Evolutionary conservation across 2,797 vertebrate genomes (phyloP).

Genomic region (Liparis tanakae): DNA sequence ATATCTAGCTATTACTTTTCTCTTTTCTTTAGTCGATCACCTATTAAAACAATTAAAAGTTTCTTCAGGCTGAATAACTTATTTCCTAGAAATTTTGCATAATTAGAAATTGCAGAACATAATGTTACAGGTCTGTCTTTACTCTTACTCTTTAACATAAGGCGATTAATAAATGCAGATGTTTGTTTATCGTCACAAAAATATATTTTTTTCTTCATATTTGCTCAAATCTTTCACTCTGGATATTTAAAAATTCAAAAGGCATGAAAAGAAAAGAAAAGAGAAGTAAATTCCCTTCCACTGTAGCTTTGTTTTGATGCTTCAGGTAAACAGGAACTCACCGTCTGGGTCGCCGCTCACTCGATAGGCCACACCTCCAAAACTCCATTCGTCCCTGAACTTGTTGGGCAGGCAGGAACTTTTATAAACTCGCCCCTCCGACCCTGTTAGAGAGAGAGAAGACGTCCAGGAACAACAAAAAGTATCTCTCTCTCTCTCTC

Average conservation of each 20-base stretch:
- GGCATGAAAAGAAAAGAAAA: background rate
- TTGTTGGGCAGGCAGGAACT: conserved; percentile 92
- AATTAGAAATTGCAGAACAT: background rate
- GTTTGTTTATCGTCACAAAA: background rate
- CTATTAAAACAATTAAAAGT: background rate
- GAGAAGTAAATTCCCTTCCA: background rate
- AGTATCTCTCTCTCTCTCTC: too few species aligned
- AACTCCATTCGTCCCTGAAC: conserved; percentile 90
- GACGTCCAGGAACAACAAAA: too few species aligned
- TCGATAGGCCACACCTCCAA: conserved; percentile 89
- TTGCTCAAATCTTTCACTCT: background rate
- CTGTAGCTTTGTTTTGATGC: background rate
- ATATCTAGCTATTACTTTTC: too few species aligned
- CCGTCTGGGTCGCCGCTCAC: conserved; percentile 90
- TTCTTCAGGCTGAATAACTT: background rate
- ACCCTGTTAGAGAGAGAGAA: conserved; percentile 49
- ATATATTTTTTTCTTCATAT: background rate
- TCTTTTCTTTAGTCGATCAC: background rate
- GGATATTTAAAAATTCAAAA: background rate
- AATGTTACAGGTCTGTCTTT: background rate
- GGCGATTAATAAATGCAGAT: background rate
- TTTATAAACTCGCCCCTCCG: conserved; percentile 84
- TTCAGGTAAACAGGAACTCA: conserved; percentile 58
- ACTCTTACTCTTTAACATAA: background rate
- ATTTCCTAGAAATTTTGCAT: background rate